Evolutionary conservation across 1,140 invertebrate genomes (phyloP), one percentile per base, ranked within the genome.

Genomic region (Pararge aegeria): DNA sequence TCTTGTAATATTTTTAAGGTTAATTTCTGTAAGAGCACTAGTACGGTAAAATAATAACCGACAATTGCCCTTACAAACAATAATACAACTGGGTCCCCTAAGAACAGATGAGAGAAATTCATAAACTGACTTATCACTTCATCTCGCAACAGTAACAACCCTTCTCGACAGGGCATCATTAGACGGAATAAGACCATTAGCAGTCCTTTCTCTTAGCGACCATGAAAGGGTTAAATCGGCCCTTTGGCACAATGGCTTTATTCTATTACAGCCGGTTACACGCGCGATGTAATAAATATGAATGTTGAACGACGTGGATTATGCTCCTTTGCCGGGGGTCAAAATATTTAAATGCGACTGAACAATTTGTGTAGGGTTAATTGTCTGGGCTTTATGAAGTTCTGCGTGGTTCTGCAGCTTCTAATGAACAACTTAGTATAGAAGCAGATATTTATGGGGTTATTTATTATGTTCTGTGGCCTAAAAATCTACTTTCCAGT

Each of bases 251-350:
- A 85, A 85, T 85, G 64, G 82, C 76, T 86, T 82, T 83, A 87
- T 87, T 89, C 76, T 87, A 86, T 87, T 86, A 87, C 68, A 68
- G 69, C 63, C 80, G 83, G 73, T 89, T 89, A 89, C 83, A 87
- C 82, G 87, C 75, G 72, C 81, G 76, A 89, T 86, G 83, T 83
- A 75, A 87, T 89, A 89, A 89, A 89, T 89, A 89, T 87, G 86
- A 87, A 89, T 87, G 86, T 87, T 83, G 82, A 81, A 85, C 78
- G 83, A 78, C 80, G 78, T 68, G 80, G 81, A 84, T 86, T 84
- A 86, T 79, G 66, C 77, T 87, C 76, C 80, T 85, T 83, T 78
- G 82, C 79, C 78, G 74, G 79, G 84, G 87, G 87, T 87, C 87
- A 89, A 87, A 87, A 89, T 89, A 89, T 89, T 89, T 86, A 78